Evolutionary conservation across 1,140 invertebrate genomes (phyloP).

Genomic region (Meloidogyne exigua): DNA sequence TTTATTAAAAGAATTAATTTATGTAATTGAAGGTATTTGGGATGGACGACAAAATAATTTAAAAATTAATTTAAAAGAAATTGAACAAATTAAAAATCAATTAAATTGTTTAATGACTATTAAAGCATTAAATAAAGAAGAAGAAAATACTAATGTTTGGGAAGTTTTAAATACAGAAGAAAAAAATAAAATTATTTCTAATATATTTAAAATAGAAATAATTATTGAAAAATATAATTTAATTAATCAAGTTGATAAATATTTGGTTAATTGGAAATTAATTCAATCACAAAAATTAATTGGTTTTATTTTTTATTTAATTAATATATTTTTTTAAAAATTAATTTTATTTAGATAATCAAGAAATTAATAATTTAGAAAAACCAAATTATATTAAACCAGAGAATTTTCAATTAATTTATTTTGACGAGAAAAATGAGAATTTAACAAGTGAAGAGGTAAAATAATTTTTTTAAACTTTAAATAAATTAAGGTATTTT

Average conservation of each 20-base stretch:
- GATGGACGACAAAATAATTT: neutral
- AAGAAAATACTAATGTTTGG: neutral
- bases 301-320: neutral
- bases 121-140: neutral
- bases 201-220: neutral
- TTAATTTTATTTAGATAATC: neutral
- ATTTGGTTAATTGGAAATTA: neutral
- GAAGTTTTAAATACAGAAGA: neutral
- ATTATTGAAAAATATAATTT: neutral
- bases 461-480: no score
- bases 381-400: neutral
- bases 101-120: neutral
- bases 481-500: no score
- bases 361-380: neutral
- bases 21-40: neutral
- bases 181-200: neutral
- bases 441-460: neutral
- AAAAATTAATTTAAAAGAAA: neutral
- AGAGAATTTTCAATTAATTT: neutral
- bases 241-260: neutral
- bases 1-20: slow-evolving; percentile 6
- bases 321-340: no score
- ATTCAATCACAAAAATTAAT: neutral
- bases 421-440: neutral
- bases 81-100: slow-evolving; percentile 2